Percentiles rank a stretch among this genome's conserved stretches.
Conservation (phyloP, 2,888 invertebrate species). For the Dryococelus australis region DNA sequence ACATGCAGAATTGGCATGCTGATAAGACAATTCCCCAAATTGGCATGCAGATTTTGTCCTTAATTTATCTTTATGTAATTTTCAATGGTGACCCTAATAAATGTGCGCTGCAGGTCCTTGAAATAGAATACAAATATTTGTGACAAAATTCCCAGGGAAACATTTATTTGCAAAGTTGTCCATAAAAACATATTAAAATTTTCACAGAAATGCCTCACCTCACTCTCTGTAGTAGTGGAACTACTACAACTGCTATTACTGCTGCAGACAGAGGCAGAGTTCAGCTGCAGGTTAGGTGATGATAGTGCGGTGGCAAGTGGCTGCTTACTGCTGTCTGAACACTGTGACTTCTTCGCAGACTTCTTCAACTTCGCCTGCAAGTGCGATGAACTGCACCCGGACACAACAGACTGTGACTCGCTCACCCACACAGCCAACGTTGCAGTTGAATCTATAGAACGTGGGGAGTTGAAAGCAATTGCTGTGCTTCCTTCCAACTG, state of each 20-base stretch:
- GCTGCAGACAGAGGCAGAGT: conserved; percentile 56
- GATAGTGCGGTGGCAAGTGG: conserved; percentile 52
- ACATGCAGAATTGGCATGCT: no score
- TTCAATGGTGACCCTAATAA: no score
- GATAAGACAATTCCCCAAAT: no score
- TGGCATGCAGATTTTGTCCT: no score
- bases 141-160: no score
- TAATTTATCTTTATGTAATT: no score
- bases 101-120: no score
- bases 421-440: background rate
- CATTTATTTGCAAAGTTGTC: no score
- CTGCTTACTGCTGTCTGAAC: background rate
- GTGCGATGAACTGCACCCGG: conserved; percentile 32
- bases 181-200: no score
- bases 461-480: background rate
- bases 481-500: background rate
- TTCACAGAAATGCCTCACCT: background rate
- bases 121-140: no score
- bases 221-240: background rate
- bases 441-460: background rate
- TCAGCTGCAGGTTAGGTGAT: conserved; percentile 55
- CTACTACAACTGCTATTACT: conserved; percentile 57
- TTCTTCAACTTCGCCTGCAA: conserved; percentile 20
- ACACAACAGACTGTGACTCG: conserved; percentile 19
- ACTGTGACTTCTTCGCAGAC: background rate